A percentile compares a stretch with the other conserved stretches of the same genome.
Evolutionary conservation across 2,113 vertebrate genomes (phyloP).

Genomic region (Crypturellus undulatus): DNA sequence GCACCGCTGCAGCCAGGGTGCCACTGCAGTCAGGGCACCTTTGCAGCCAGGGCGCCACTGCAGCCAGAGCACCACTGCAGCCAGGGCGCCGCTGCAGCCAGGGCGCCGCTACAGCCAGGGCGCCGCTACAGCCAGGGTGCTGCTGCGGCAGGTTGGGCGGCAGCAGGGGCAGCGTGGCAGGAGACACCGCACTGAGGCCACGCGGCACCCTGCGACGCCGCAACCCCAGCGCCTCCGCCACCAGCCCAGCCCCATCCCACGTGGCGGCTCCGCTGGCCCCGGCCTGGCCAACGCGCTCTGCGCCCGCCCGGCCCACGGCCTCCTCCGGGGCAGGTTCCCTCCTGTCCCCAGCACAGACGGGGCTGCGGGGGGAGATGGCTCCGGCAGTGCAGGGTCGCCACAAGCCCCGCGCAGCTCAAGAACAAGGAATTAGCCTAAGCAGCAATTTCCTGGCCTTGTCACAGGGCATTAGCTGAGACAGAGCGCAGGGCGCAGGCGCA

Average conservation of each 20-base stretch:
- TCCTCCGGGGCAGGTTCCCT: background rate
- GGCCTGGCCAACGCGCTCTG: background rate
- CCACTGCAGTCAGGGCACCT: too few relatives aligned
- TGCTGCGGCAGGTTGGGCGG: too few relatives aligned
- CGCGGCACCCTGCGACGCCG: background rate
- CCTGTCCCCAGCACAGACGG: background rate
- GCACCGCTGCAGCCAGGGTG: too few relatives aligned
- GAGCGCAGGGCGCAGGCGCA: background rate
- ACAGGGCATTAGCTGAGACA: background rate
- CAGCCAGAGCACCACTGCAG: too few relatives aligned
- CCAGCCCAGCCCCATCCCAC: background rate
- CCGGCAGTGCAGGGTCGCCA: accelerated
- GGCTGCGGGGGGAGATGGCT: too few relatives aligned
- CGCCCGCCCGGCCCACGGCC: background rate
- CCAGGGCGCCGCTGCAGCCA: too few relatives aligned
- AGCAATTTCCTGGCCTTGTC: background rate
- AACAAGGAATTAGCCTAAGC: background rate
- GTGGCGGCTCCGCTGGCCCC: background rate
- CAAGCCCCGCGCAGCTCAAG: background rate
- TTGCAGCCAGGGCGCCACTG: too few relatives aligned
- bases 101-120: too few relatives aligned
- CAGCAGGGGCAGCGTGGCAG: too few relatives aligned
- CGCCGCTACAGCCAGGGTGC: too few relatives aligned
- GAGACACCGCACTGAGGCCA: background rate
- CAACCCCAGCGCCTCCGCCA: background rate